Evolutionary conservation across 2,113 vertebrate species (phyloP).

Genomic region (Corythornis madagascariensis): DNA sequence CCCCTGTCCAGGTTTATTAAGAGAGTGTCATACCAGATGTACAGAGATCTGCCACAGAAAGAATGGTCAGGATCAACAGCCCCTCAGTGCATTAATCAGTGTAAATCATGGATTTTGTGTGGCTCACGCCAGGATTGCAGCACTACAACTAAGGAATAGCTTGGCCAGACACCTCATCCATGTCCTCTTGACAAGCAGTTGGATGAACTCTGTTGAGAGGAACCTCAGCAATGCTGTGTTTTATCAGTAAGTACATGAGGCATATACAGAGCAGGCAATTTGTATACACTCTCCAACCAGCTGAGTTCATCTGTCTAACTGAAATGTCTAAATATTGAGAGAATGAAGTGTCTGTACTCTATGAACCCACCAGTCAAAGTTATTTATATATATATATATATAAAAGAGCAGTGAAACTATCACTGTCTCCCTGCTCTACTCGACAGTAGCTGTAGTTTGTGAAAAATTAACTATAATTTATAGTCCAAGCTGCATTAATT

Average conservation of each 20-base stretch:
- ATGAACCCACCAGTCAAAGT: slow-evolving; percentile 35
- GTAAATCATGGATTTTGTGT: slow-evolving; percentile 28
- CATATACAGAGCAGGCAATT: slow-evolving; percentile 74
- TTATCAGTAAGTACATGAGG: slow-evolving; percentile 71
- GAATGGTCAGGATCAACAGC: slow-evolving; percentile 8
- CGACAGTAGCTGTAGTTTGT: slow-evolving; percentile 41
- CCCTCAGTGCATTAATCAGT: not conserved
- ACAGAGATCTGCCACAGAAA: not conserved
- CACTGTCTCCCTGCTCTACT: not conserved
- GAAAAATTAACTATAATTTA: slow-evolving; percentile 40
- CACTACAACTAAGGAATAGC: not conserved
- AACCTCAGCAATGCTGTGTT: slow-evolving; percentile 62
- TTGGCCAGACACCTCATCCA: slow-evolving; percentile 35
- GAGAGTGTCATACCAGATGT: rapidly evolving
- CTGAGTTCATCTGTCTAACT: slow-evolving; percentile 75
- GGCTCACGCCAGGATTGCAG: not conserved
- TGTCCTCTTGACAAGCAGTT: slow-evolving; percentile 7
- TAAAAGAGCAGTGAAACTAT: not conserved
- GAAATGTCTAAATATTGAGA: slow-evolving; percentile 79
- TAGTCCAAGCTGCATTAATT: slow-evolving; percentile 24
- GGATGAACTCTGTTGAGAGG: slow-evolving; percentile 30
- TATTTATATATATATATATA: slow-evolving; percentile 12
- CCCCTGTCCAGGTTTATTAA: not conserved
- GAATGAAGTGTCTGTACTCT: slow-evolving; percentile 65
- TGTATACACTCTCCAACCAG: slow-evolving; percentile 72